Percentiles rank a stretch among this genome's conserved stretches.
These are phyloP conservation scores for Helicoverpa assulta DNA, from an alignment of 2,888 invertebrate species.

Conservation along the genomic window DNA sequence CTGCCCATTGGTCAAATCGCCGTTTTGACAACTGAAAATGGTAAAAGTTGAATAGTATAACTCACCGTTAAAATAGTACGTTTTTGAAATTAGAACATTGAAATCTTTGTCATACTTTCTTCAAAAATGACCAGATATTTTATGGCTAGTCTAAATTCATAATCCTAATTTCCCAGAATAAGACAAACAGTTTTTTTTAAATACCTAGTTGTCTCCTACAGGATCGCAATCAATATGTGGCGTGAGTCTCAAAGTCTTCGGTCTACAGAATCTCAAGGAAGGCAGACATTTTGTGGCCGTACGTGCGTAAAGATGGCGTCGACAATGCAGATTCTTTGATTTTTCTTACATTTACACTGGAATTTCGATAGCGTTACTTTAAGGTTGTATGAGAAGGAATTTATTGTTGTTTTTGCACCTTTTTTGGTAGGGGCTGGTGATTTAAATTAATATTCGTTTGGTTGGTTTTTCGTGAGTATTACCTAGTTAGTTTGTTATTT, in stretches of 20 bases:
- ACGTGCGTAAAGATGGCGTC: constrained; percentile 75
- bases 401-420: constrained; percentile 10
- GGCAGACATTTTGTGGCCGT: constrained; percentile 73
- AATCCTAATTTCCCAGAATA: too few relatives aligned
- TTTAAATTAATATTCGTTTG: too few relatives aligned
- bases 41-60: too few relatives aligned
- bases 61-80: too few relatives aligned
- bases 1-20: too few relatives aligned
- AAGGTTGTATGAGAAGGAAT: constrained; percentile 24
- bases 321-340: constrained; percentile 61
- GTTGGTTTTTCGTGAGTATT: too few relatives aligned
- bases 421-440: background rate
- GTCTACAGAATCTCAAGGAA: constrained; percentile 64
- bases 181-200: background rate
- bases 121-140: constrained; percentile 7
- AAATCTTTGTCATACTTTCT: too few relatives aligned
- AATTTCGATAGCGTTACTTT: constrained; percentile 37
- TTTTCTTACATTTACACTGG: constrained; percentile 61
- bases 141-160: background rate
- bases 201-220: background rate
- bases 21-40: too few relatives aligned
- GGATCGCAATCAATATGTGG: constrained; percentile 69
- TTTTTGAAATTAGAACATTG: too few relatives aligned
- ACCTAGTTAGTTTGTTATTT: too few relatives aligned
- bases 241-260: constrained; percentile 53